Percentiles rank a stretch among this genome's conserved stretches.
Evolutionary conservation across 2,113 vertebrate species (phyloP).

Genomic region (Silurus glanis): DNA sequence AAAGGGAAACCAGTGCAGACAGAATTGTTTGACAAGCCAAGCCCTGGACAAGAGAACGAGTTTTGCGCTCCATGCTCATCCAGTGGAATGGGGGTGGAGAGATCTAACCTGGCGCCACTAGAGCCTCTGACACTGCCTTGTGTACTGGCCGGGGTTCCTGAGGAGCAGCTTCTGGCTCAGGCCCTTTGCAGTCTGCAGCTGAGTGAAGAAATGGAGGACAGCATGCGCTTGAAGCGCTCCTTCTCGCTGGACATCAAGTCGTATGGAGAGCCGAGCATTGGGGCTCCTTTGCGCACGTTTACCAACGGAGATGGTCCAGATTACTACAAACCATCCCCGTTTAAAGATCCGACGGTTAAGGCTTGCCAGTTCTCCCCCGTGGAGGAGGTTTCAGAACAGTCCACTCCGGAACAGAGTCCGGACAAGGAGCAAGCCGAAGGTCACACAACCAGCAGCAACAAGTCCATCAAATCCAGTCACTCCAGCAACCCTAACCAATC

Average conservation of each 20-base stretch:
- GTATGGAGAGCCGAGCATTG: slow-evolving; percentile 58
- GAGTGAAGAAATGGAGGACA: slow-evolving; percentile 79
- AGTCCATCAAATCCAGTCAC: slow-evolving; percentile 57
- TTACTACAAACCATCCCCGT: slow-evolving; percentile 73
- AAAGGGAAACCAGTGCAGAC: slow-evolving; percentile 44
- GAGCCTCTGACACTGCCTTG: slow-evolving; percentile 66
- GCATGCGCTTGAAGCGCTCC: slow-evolving; percentile 83
- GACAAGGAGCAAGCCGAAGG: slow-evolving; percentile 75
- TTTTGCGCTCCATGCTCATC: not conserved
- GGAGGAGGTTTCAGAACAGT: slow-evolving; percentile 88
- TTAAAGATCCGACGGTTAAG: slow-evolving; percentile 77
- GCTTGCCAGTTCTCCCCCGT: slow-evolving; percentile 90
- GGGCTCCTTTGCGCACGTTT: slow-evolving; percentile 60
- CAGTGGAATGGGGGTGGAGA: not conserved
- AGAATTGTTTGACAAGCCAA: slow-evolving; percentile 1
- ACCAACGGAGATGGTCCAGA: slow-evolving; percentile 69
- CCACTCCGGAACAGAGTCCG: slow-evolving; percentile 81
- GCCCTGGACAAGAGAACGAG: not conserved
- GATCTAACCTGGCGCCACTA: not conserved
- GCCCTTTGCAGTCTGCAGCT: slow-evolving; percentile 80
- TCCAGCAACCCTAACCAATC: slow-evolving; percentile 49
- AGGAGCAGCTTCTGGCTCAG: slow-evolving; percentile 74
- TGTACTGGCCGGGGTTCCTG: slow-evolving; percentile 45
- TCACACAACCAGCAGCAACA: slow-evolving; percentile 44
- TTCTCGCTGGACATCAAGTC: slow-evolving; percentile 94